Percentiles rank a stretch among this genome's conserved stretches.
Conservation (phyloP, 2,888 invertebrate species). For the Syrista parreyssii region DNA sequence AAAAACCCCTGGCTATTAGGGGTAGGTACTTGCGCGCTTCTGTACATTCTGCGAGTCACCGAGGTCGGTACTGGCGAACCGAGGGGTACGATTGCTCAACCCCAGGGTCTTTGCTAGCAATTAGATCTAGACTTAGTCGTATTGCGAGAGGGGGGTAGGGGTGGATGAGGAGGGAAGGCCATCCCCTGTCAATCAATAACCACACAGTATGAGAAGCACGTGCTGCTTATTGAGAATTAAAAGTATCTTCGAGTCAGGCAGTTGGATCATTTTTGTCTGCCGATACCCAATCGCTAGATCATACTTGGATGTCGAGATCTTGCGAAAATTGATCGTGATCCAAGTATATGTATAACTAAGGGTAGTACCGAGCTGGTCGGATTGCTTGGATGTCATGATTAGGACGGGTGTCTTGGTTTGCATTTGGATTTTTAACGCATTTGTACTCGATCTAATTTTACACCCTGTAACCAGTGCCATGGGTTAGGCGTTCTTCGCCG, state of each 20-base stretch:
- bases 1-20: neutral
- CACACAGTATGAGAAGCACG: constrained; percentile 27
- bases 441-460: too few relatives aligned
- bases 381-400: too few relatives aligned
- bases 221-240: constrained; percentile 45
- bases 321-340: too few relatives aligned
- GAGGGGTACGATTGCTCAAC: neutral
- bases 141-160: constrained; percentile 11
- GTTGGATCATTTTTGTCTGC: neutral
- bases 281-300: too few relatives aligned
- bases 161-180: neutral
- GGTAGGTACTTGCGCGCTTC: neutral
- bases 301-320: too few relatives aligned
- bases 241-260: constrained; percentile 26
- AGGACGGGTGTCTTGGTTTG: too few relatives aligned
- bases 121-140: constrained; percentile 29
- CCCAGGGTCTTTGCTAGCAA: constrained; percentile 30
- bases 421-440: too few relatives aligned
- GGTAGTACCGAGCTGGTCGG: too few relatives aligned
- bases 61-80: neutral
- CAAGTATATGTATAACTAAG: too few relatives aligned
- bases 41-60: neutral
- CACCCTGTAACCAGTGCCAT: too few relatives aligned
- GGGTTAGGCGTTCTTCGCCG: neutral
- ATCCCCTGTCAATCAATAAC: constrained; percentile 39